Evolutionary conservation across 64 coral and sea anemone species (phyloP).

Genomic region (Stylophora pistillata): DNA sequence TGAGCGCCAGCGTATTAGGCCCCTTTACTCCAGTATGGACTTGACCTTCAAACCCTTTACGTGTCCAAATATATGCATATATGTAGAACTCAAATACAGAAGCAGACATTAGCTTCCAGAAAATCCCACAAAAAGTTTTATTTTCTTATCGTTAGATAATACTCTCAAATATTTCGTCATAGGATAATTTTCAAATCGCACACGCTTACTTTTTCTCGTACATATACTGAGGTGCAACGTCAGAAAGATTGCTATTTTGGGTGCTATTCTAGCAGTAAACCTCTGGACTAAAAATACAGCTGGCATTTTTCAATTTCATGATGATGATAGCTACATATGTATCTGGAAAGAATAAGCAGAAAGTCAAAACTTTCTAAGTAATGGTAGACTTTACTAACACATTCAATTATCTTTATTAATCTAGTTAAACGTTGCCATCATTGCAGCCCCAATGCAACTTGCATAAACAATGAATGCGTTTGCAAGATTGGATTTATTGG

Average conservation of each 20-base stretch:
- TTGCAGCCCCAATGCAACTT: slow-evolving; percentile 83
- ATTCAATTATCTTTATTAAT: neutral
- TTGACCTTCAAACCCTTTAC: too few species aligned
- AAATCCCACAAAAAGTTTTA: neutral
- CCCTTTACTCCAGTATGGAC: too few species aligned
- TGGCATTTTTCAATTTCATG: neutral
- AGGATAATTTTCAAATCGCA: neutral
- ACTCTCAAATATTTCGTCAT: neutral
- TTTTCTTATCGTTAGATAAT: neutral
- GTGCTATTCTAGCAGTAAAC: too few species aligned
- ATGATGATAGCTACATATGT: neutral
- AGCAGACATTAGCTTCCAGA: neutral
- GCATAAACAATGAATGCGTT: slow-evolving; percentile 81
- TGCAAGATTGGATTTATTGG: slow-evolving; percentile 90
- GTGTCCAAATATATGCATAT: too few species aligned
- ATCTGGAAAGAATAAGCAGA: too few species aligned
- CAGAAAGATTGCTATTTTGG: too few species aligned
- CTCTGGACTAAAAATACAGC: too few species aligned
- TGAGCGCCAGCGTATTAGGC: too few species aligned
- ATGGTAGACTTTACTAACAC: neutral
- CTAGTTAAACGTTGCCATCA: slow-evolving; percentile 77
- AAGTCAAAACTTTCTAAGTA: too few species aligned
- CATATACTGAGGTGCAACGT: too few species aligned
- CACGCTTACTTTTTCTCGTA: too few species aligned
- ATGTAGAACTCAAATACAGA: too few species aligned